Percentiles rank a stretch among this genome's conserved stretches.
Evolutionary conservation across 2,888 invertebrate species (phyloP).

Genomic region (Dryobotodes eremita): DNA sequence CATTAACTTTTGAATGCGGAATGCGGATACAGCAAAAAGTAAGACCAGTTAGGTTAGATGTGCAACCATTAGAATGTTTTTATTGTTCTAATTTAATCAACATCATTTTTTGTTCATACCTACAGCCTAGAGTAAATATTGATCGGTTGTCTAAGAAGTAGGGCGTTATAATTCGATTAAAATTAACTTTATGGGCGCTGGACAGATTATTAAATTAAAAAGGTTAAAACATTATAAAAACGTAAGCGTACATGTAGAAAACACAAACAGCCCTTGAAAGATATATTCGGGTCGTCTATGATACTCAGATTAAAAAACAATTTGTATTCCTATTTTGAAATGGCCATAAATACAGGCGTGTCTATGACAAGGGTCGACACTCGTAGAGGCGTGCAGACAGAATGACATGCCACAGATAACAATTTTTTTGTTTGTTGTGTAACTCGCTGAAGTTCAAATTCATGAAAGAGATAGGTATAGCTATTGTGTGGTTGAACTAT

Average conservation of each 20-base stretch:
- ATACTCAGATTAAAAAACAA: constrained; percentile 63
- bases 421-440: constrained; percentile 57
- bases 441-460: constrained; percentile 43
- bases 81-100: background rate
- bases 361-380: constrained; percentile 72
- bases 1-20: constrained; percentile 40
- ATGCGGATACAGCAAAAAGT: constrained; percentile 26
- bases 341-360: constrained; percentile 68
- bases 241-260: constrained; percentile 1
- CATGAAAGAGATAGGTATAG: constrained; percentile 12
- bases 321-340: constrained; percentile 69
- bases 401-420: constrained; percentile 66
- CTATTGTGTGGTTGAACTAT: background rate
- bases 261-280: constrained; percentile 21
- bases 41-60: background rate
- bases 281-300: constrained; percentile 34
- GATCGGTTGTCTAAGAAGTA: constrained; percentile 18
- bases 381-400: constrained; percentile 66
- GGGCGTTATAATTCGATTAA: constrained; percentile 2
- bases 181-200: constrained; percentile 13
- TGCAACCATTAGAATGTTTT: background rate
- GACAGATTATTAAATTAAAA: constrained; percentile 7
- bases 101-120: background rate
- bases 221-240: background rate
- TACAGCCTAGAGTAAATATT: constrained; percentile 9